Conservation (phyloP, 2,113 vertebrate species). For the Neotoma lepida region DNA sequence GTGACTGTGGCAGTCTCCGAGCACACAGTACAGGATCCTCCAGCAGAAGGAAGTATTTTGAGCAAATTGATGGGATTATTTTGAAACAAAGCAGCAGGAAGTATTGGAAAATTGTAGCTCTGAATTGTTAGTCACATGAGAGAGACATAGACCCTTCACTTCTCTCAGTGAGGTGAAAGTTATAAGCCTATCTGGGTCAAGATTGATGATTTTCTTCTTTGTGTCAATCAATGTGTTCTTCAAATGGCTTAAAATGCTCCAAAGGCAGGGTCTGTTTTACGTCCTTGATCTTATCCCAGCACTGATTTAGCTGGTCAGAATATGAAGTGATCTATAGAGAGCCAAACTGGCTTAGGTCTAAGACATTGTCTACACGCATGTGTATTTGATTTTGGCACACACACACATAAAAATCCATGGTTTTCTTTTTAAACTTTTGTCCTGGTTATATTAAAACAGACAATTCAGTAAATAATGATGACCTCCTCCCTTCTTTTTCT, state of each 20-base stretch:
- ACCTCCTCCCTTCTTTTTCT: not conserved
- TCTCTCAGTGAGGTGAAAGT: not conserved
- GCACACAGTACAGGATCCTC: not conserved
- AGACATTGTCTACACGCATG: not conserved
- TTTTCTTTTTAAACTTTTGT: constrained; percentile 56
- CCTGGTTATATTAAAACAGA: constrained; percentile 33
- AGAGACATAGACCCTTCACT: not conserved
- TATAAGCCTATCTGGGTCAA: not conserved
- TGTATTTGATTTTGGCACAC: constrained; percentile 13
- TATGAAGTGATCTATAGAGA: not conserved
- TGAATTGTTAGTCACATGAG: constrained; percentile 25
- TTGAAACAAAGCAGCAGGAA: constrained; percentile 52
- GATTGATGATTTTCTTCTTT: constrained; percentile 3
- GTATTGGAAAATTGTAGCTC: constrained; percentile 44
- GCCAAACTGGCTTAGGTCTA: not conserved
- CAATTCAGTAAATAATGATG: constrained; percentile 36
- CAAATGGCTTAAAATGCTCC: constrained; percentile 4
- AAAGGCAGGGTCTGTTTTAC: constrained; percentile 9
- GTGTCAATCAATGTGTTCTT: not conserved
- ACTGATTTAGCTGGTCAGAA: not conserved
- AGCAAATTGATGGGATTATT: constrained; percentile 25
- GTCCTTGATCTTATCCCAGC: not conserved
- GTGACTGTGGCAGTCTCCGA: not conserved
- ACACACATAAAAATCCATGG: not conserved
- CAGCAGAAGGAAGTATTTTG: not conserved